Percentiles rank a stretch among this genome's conserved stretches.
Conservation (phyloP, 2,797 vertebrate species). For the Thripadectes ignobilis region DNA sequence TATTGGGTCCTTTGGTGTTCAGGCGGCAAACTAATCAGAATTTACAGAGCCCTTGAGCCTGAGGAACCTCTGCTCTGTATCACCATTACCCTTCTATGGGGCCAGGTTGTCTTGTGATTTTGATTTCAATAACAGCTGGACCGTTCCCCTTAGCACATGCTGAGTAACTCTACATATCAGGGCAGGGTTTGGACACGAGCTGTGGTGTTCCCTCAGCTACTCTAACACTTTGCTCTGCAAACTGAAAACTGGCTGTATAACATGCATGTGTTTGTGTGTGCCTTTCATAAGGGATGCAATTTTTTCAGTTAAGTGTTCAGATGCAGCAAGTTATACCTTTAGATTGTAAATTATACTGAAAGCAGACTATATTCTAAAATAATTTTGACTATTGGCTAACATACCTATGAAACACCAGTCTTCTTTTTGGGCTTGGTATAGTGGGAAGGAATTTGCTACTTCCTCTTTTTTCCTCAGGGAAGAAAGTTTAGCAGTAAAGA, state of each 20-base stretch:
- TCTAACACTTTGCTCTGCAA: neutral
- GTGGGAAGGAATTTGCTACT: neutral
- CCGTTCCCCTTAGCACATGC: neutral
- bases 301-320: neutral
- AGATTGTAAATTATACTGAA: neutral
- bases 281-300: neutral
- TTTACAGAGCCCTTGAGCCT: neutral
- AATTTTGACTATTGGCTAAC: neutral
- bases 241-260: neutral
- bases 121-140: neutral
- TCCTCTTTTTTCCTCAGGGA: neutral
- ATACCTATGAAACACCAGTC: neutral
- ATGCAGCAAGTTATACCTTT: neutral
- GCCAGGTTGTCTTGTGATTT: neutral
- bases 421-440: neutral
- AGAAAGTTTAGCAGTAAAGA: neutral
- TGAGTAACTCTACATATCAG: neutral
- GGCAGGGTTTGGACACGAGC: neutral
- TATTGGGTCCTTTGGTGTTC: neutral
- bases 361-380: neutral
- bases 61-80: neutral
- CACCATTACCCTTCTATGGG: neutral
- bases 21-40: neutral
- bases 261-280: fast-evolving
- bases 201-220: neutral